Percentiles rank a stretch among this genome's conserved stretches.
Conservation (phyloP, 2,888 invertebrate genomes). For the Polyploca ridens region DNA sequence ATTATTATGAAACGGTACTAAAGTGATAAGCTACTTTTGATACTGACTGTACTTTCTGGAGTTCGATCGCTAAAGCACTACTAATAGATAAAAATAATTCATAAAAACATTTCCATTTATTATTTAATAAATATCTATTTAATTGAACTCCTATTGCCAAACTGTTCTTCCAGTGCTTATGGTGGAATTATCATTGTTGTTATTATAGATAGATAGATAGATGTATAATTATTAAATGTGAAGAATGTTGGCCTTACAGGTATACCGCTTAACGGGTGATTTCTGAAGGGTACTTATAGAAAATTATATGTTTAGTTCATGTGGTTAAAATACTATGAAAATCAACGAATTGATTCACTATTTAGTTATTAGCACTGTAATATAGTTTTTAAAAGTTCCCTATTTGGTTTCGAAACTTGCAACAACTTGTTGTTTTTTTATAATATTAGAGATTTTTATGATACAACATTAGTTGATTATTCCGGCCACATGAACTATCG, state of each 20-base stretch:
- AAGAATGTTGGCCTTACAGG: neutral
- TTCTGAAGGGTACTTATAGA: neutral
- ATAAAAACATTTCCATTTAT: neutral
- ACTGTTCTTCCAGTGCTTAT: slow-evolving; percentile 1
- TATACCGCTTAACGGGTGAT: neutral
- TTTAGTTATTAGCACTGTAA: too few relatives aligned
- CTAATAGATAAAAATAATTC: neutral
- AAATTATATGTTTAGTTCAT: neutral
- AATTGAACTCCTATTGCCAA: slow-evolving; percentile 5
- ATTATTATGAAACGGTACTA: too few relatives aligned
- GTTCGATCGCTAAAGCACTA: too few relatives aligned
- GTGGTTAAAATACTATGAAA: neutral
- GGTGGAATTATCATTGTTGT: slow-evolving; percentile 5
- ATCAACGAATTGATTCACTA: too few relatives aligned
- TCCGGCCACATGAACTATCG: too few relatives aligned
- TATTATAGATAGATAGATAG: neutral
- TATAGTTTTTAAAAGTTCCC: too few relatives aligned
- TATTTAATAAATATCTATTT: neutral
- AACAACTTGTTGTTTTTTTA: too few relatives aligned
- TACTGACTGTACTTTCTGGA: too few relatives aligned
- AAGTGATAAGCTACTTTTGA: too few relatives aligned
- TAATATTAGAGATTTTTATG: neutral
- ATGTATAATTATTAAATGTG: neutral
- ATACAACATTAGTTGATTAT: too few relatives aligned
- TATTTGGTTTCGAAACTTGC: neutral